Percentiles rank a stretch among this genome's conserved stretches.
Conservation (phyloP, 2,113 vertebrate species). For the Glareola pratincola region DNA sequence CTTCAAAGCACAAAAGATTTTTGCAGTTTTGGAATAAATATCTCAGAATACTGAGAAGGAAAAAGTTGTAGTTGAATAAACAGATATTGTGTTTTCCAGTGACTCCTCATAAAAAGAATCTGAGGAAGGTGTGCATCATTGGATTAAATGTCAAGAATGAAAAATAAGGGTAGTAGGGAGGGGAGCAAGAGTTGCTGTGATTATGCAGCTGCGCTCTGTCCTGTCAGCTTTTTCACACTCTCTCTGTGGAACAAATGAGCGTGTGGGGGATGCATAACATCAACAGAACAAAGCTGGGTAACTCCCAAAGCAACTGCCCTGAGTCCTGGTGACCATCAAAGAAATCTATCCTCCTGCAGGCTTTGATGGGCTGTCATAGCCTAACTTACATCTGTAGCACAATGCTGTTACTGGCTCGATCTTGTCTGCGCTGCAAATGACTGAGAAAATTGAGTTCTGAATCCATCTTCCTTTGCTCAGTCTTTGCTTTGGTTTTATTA, state of each 20-base stretch:
- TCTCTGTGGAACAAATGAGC: not conserved
- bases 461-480: not conserved
- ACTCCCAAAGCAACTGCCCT: not conserved
- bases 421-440: not conserved
- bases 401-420: not conserved
- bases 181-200: not conserved
- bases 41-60: not conserved
- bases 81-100: not conserved
- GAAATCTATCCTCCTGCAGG: not conserved
- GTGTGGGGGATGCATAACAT: not conserved
- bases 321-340: not conserved
- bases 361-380: not conserved
- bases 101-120: not conserved
- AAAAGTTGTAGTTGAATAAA: not conserved
- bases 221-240: not conserved
- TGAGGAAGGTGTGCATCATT: not conserved
- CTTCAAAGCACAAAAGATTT: not conserved
- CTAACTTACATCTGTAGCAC: not conserved
- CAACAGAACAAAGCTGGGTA: not conserved
- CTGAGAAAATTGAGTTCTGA: not conserved
- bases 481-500: not conserved
- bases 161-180: not conserved
- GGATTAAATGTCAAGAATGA: slow-evolving; percentile 21
- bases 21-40: not conserved
- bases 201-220: not conserved